These are phyloP conservation scores for Sebastes taczanowskii DNA, from an alignment of 2,797 vertebrate species.

Conservation along the genomic window DNA sequence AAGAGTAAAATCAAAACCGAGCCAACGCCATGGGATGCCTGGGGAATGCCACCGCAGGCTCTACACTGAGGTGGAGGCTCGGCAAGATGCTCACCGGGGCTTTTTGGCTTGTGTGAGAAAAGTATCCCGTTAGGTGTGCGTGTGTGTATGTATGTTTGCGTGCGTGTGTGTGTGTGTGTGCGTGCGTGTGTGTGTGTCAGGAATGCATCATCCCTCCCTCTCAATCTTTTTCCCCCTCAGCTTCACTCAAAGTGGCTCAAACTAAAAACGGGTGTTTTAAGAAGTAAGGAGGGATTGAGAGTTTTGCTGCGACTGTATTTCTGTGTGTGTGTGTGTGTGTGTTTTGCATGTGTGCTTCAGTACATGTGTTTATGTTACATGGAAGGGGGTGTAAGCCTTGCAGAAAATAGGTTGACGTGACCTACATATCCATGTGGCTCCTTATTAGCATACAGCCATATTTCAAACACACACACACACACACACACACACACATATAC, in stretches of 20 bases:
- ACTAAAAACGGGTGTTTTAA: conserved; percentile 58
- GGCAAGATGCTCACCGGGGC: conserved; percentile 53
- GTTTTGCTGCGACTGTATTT: conserved; percentile 23
- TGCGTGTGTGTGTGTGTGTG: background rate
- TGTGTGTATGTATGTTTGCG: conserved; percentile 22
- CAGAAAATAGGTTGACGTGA: conserved; percentile 81
- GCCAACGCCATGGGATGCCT: conserved; percentile 52
- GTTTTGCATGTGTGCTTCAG: conserved; percentile 15
- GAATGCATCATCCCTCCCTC: conserved; percentile 48
- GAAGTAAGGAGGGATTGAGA: conserved; percentile 30
- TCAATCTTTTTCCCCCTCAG: conserved; percentile 28
- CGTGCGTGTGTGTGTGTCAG: conserved; percentile 22
- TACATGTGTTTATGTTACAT: conserved; percentile 44
- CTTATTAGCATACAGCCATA: conserved; percentile 79
- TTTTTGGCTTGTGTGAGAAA: conserved; percentile 58
- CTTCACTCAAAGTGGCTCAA: conserved; percentile 58
- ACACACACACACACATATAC: conserved; percentile 12
- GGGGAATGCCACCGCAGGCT: conserved; percentile 60
- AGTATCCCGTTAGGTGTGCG: conserved; percentile 38
- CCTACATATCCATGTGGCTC: conserved; percentile 83
- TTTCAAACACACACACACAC: conserved; percentile 47
- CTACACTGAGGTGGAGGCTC: conserved; percentile 49
- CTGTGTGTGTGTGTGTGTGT: conserved; percentile 5
- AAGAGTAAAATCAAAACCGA: conserved; percentile 61
- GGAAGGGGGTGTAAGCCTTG: conserved; percentile 58